These are phyloP conservation scores for Drosophila navojoa DNA, from an alignment of 1,140 invertebrate genomes.

Conservation along the genomic window DNA sequence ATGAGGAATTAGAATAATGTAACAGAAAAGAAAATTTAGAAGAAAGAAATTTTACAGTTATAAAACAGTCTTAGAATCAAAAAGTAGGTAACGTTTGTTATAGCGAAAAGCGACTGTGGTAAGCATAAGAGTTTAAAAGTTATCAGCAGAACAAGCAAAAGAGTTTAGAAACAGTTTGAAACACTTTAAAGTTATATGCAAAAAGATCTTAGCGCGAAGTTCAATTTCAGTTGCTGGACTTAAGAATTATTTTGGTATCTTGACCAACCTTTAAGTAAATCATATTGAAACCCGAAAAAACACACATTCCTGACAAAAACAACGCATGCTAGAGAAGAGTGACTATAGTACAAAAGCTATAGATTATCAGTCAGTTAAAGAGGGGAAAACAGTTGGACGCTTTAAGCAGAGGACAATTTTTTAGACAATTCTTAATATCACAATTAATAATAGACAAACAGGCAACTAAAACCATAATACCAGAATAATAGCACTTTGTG, in stretches of 20 bases:
- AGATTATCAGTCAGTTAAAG: background rate
- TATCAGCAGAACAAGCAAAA: too few species aligned
- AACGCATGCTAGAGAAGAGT: background rate
- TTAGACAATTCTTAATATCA: background rate
- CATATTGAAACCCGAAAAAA: background rate
- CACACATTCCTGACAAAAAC: background rate
- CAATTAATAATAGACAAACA: background rate
- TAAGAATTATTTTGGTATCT: too few species aligned
- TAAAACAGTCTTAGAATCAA: too few species aligned
- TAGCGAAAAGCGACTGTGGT: too few species aligned
- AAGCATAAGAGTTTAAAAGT: too few species aligned
- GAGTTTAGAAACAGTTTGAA: background rate
- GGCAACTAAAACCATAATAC: background rate
- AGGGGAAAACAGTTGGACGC: conserved; percentile 46
- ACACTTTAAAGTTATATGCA: background rate
- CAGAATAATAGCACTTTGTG: too few species aligned
- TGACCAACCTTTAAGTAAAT: conserved; percentile 7
- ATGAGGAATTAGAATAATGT: too few species aligned
- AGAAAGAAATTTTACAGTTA: too few species aligned
- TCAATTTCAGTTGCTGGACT: too few species aligned
- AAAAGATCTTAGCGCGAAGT: too few species aligned
- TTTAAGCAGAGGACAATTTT: conserved; percentile 1
- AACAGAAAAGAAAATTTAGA: too few species aligned
- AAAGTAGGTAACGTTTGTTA: too few species aligned
- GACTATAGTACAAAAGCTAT: conserved; percentile 8